These are phyloP conservation scores for Dendrocincla fuliginosa DNA, from an alignment of 2,797 vertebrate genomes.

Conservation along the genomic window DNA sequence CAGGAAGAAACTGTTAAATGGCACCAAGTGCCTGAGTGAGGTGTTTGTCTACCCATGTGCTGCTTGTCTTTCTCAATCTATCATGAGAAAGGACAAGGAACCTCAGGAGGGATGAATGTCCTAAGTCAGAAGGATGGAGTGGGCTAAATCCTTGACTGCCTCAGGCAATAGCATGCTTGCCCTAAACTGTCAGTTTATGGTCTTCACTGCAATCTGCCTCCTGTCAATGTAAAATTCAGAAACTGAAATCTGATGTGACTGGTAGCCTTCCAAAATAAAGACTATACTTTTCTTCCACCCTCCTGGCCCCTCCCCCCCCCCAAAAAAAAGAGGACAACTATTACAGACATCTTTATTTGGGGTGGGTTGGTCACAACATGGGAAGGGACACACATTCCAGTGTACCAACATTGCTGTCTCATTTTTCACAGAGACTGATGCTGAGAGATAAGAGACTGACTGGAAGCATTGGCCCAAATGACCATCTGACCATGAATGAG, in stretches of 20 bases:
- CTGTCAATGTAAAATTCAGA: conserved; percentile 71
- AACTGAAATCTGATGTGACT: conserved; percentile 41
- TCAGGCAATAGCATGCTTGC: conserved; percentile 69
- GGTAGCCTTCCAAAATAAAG: conserved; percentile 42
- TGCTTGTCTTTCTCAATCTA: conserved; percentile 86
- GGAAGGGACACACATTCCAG: neutral
- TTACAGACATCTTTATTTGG: neutral
- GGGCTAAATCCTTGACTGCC: conserved; percentile 65
- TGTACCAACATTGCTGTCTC: neutral
- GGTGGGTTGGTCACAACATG: neutral
- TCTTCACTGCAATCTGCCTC: conserved; percentile 70
- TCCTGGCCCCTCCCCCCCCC: no score
- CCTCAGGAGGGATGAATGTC: conserved; percentile 80
- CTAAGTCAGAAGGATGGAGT: conserved; percentile 62
- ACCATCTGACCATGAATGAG: conserved; percentile 13
- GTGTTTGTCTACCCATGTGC: conserved; percentile 86
- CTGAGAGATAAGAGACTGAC: neutral
- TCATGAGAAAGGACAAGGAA: conserved; percentile 81
- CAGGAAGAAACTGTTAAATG: conserved; percentile 84
- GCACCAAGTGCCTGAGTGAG: conserved; percentile 84
- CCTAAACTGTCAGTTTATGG: conserved; percentile 76
- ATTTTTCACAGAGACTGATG: neutral
- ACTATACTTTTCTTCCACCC: neutral
- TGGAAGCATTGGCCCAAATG: conserved; percentile 4
- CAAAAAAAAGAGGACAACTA: neutral